These are phyloP conservation scores for Sebastolobus alascanus DNA, from an alignment of 2,797 vertebrate species.

Conservation along the genomic window DNA sequence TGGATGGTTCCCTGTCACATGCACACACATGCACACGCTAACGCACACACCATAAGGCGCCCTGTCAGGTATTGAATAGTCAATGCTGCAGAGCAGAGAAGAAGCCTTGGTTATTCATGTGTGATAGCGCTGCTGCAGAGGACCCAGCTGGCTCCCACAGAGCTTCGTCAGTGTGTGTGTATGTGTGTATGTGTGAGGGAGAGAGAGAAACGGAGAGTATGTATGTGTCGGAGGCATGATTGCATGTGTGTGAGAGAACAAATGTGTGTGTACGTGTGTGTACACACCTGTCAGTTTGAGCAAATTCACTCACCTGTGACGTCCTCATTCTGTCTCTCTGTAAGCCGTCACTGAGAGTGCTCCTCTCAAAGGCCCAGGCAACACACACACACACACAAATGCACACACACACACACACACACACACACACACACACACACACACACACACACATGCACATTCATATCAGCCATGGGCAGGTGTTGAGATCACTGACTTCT, in stretches of 20 bases:
- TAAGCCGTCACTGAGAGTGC: constrained; percentile 75
- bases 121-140: constrained; percentile 69
- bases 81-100: constrained; percentile 63
- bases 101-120: constrained; percentile 77
- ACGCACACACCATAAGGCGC: constrained; percentile 45
- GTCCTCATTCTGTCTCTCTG: constrained; percentile 85
- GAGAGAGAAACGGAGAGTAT: constrained; percentile 13
- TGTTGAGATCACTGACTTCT: constrained; percentile 82
- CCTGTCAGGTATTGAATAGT: constrained; percentile 73
- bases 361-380: constrained; percentile 65
- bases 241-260: constrained; percentile 2
- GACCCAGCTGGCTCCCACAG: constrained; percentile 70
- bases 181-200: constrained; percentile 20
- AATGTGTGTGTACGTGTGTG: constrained; percentile 24
- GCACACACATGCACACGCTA: constrained; percentile 7
- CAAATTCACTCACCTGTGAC: constrained; percentile 82
- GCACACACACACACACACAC: neutral
- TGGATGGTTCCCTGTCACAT: constrained; percentile 17
- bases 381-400: constrained; percentile 27
- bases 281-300: constrained; percentile 75
- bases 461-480: constrained; percentile 81
- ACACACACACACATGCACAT: constrained; percentile 22
- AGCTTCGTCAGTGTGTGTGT: constrained; percentile 29
- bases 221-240: constrained; percentile 40
- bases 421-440: constrained; percentile 22